These are phyloP conservation scores for Pseudomyrmex flavicornis DNA, from an alignment of 1,140 invertebrate species.

Conservation along the genomic window DNA sequence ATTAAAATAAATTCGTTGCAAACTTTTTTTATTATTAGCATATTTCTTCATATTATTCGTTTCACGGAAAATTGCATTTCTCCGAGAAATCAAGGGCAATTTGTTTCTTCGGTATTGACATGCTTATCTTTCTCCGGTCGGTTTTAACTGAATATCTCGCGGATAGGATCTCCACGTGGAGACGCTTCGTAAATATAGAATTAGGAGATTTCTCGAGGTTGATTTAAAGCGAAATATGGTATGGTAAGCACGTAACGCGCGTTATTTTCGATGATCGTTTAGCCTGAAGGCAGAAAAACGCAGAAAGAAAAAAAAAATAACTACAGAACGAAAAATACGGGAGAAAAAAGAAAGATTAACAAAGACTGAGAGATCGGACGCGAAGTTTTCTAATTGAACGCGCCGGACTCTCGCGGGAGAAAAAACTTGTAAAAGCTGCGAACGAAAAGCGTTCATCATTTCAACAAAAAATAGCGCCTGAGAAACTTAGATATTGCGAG, in stretches of 20 bases:
- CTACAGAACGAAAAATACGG: background rate
- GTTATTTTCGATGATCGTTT: conserved; percentile 27
- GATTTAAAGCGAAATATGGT: conserved; percentile 16
- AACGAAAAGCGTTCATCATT: conserved; percentile 19
- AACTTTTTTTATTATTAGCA: no score
- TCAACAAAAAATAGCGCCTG: background rate
- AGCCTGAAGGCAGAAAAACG: background rate
- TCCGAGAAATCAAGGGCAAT: conserved; percentile 31
- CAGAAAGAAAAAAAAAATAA: background rate
- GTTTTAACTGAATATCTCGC: conserved; percentile 9
- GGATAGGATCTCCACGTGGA: conserved; percentile 32
- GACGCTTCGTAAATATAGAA: conserved; percentile 39
- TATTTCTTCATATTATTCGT: background rate
- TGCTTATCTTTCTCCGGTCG: background rate
- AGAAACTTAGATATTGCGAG: conserved; percentile 28
- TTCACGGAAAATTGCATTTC: conserved; percentile 21
- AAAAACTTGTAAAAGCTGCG: conserved; percentile 31
- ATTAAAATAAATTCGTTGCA: no score
- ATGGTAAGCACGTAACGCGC: background rate
- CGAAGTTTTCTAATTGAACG: conserved; percentile 44
- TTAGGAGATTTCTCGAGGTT: conserved; percentile 6
- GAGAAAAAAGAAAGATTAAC: background rate
- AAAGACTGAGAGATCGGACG: background rate
- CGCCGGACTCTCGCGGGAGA: conserved; percentile 8
- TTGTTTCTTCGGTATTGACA: conserved; percentile 12